Evolutionary conservation across 2,888 invertebrate species (phyloP).

Genomic region (Ashinkailepas kermadecensis): DNA sequence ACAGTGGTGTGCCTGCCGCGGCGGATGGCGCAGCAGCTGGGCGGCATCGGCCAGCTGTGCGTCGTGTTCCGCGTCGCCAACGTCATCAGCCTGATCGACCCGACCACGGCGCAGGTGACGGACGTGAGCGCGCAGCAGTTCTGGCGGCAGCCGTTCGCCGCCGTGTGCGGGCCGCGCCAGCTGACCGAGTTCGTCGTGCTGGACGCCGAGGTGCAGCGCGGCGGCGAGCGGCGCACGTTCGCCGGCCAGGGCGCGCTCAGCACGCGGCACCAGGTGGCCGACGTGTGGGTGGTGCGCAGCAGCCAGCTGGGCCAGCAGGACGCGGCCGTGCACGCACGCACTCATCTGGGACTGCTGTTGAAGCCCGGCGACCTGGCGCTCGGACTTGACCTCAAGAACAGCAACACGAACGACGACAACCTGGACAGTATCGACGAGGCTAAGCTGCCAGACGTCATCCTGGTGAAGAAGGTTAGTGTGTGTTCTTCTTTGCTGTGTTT

Average conservation of each 20-base stretch:
- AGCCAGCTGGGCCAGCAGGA: constrained; percentile 76
- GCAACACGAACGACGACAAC: constrained; percentile 82
- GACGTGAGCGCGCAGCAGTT: constrained; percentile 71
- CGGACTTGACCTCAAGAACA: constrained; percentile 81
- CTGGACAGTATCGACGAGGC: constrained; percentile 67
- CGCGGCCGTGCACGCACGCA: constrained; percentile 68
- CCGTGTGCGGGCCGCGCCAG: constrained; percentile 84
- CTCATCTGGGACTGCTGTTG: constrained; percentile 89
- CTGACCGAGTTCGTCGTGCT: constrained; percentile 87
- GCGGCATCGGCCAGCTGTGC: constrained; percentile 79
- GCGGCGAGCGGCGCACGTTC: constrained; percentile 7
- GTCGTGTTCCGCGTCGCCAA: constrained; percentile 82
- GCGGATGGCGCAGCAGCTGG: constrained; percentile 75
- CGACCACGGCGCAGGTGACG: constrained; percentile 67
- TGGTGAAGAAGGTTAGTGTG: constrained; percentile 69
- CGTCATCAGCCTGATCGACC: constrained; percentile 87
- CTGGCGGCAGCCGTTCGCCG: constrained; percentile 78
- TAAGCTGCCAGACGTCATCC: constrained; percentile 75
- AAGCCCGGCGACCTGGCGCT: constrained; percentile 87
- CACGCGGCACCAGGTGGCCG: constrained; percentile 61
- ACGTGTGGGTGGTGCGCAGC: constrained; percentile 86
- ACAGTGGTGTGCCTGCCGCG: constrained; percentile 82
- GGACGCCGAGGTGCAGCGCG: constrained; percentile 54
- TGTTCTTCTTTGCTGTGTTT: too few relatives aligned
- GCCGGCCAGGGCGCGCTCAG: constrained; percentile 15